A percentile compares a stretch with the other conserved stretches of the same genome.
Conservation (phyloP, 2,888 invertebrate genomes). For the Sepioteuthis lessoniana region DNA sequence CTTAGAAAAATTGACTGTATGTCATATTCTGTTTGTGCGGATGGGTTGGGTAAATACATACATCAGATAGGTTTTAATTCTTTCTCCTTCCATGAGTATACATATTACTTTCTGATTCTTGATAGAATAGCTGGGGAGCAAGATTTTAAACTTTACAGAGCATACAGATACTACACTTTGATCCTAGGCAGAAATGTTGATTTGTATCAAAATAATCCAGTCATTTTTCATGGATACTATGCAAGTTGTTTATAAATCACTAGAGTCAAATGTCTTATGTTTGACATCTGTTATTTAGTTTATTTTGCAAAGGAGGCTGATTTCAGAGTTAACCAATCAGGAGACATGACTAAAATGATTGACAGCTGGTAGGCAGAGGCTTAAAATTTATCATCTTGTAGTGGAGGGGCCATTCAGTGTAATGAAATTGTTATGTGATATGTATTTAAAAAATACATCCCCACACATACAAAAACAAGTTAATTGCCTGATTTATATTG, state of each 20-base stretch:
- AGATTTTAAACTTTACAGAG: too few species aligned
- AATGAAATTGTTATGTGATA: background rate
- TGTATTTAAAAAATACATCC: background rate
- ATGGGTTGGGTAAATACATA: too few species aligned
- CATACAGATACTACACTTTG: too few species aligned
- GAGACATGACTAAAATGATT: background rate
- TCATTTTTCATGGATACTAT: too few species aligned
- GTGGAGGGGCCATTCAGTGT: background rate
- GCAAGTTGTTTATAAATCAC: background rate
- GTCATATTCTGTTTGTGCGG: too few species aligned
- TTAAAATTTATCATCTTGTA: background rate
- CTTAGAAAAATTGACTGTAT: too few species aligned
- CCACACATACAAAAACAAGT: background rate
- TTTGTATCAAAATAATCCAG: too few species aligned
- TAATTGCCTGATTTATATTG: background rate
- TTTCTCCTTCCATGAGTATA: too few species aligned
- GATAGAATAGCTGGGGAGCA: too few species aligned
- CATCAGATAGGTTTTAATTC: too few species aligned
- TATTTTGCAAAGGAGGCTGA: background rate
- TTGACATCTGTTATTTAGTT: constrained; percentile 17
- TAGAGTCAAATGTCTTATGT: background rate
- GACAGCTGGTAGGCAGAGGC: background rate
- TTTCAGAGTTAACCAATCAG: background rate
- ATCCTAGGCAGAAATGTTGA: too few species aligned
- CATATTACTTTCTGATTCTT: too few species aligned